These are phyloP conservation scores for Channa striata DNA, from an alignment of 2,797 vertebrate species.

Conservation along the genomic window DNA sequence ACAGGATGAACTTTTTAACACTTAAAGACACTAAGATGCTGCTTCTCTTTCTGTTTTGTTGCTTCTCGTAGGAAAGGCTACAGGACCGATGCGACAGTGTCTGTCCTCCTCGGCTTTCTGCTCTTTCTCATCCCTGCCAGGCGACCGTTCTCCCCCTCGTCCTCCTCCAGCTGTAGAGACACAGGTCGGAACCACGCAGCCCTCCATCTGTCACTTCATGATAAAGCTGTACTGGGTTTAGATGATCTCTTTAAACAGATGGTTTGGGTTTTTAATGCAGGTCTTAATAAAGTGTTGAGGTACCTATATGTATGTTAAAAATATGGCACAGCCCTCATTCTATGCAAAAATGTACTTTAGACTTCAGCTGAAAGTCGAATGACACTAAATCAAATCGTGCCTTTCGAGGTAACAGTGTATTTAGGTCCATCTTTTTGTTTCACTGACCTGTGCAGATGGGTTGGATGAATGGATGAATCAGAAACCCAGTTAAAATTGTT, in stretches of 20 bases:
- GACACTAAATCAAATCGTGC: no score
- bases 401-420: no score
- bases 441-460: no score
- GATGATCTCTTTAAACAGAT: neutral
- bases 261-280: no score
- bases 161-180: conserved; percentile 78
- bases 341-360: no score
- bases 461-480: no score
- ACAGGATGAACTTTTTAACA: neutral
- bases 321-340: no score
- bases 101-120: conserved; percentile 95
- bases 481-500: no score
- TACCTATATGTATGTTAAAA: no score
- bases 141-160: conserved; percentile 87
- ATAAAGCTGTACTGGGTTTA: neutral
- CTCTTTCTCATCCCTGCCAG: conserved; percentile 97
- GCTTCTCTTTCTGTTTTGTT: neutral
- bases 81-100: conserved; percentile 95
- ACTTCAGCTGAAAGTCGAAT: no score
- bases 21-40: neutral
- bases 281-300: no score
- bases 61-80: conserved; percentile 90
- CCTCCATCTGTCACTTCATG: neutral
- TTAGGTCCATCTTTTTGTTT: no score
- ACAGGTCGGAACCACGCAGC: conserved; percentile 77